These are phyloP conservation scores for Drosophila fungiperda DNA, from an alignment of 2,888 invertebrate genomes.

Conservation along the genomic window DNA sequence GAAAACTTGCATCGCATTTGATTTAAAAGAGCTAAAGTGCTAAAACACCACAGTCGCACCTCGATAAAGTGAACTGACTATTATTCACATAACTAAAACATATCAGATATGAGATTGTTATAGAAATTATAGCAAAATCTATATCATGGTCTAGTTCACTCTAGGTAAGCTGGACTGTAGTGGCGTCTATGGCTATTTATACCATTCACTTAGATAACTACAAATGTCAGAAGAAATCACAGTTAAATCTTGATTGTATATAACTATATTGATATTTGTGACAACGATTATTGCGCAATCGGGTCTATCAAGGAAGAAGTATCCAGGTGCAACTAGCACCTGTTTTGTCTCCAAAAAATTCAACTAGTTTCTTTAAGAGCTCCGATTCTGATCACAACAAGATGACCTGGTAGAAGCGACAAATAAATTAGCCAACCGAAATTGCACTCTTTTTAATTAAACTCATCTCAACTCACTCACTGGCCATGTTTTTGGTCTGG, in stretches of 20 bases:
- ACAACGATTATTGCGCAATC: background rate
- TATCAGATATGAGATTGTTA: background rate
- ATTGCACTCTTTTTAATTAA: background rate
- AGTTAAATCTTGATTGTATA: background rate
- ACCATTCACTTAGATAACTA: background rate
- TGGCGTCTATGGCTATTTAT: background rate
- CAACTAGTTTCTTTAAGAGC: background rate
- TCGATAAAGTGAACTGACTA: background rate
- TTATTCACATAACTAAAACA: background rate
- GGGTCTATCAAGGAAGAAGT: background rate
- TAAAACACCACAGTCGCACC: background rate
- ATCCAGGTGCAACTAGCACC: background rate
- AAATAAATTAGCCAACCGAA: background rate
- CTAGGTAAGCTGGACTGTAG: background rate
- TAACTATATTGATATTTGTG: background rate
- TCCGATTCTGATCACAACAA: background rate
- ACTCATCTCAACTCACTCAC: background rate
- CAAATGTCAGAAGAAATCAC: background rate
- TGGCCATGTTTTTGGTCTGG: background rate
- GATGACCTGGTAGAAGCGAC: background rate
- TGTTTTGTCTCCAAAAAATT: too few relatives aligned
- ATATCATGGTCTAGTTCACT: background rate
- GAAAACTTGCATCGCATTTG: background rate
- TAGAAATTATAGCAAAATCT: background rate
- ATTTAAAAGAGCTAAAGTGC: background rate